phyloP scores from a whole-genome alignment of 2,888 invertebrate species.

The Neria commutata region DNA sequence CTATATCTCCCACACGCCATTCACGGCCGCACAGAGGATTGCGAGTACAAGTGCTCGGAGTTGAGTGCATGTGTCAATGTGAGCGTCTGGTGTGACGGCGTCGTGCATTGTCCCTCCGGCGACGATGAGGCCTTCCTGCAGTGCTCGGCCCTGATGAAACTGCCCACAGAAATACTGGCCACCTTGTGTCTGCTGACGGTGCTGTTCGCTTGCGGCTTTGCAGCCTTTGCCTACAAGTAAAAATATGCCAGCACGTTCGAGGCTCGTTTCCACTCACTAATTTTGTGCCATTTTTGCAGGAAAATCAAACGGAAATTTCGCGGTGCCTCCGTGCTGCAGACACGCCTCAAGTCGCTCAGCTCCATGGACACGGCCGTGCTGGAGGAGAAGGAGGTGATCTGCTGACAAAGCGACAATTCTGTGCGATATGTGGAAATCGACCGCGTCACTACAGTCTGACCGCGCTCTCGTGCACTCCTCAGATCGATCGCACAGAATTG shows the following conservation, averaged over 20 bases:
- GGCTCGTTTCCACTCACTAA: neutral
- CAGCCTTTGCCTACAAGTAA: constrained; percentile 65
- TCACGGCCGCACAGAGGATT: constrained; percentile 67
- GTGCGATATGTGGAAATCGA: constrained; percentile 91
- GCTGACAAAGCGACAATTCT: constrained; percentile 96
- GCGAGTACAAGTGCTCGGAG: constrained; percentile 77
- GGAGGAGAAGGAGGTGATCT: constrained; percentile 88
- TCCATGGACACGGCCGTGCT: constrained; percentile 81
- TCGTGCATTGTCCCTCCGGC: constrained; percentile 78
- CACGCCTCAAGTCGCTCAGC: constrained; percentile 75
- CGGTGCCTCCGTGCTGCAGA: constrained; percentile 78
- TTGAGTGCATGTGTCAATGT: constrained; percentile 81
- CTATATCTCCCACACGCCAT: neutral
- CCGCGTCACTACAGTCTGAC: constrained; percentile 89
- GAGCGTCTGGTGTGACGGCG: constrained; percentile 81
- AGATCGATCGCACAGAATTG: constrained; percentile 59
- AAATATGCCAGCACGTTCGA: constrained; percentile 30
- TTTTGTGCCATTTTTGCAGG: constrained; percentile 37
- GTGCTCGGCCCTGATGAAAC: constrained; percentile 77
- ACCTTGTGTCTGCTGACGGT: constrained; percentile 64
- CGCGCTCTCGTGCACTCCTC: constrained; percentile 31
- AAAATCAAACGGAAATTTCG: constrained; percentile 69
- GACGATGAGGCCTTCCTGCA: constrained; percentile 81
- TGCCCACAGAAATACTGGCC: constrained; percentile 76
- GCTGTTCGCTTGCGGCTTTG: constrained; percentile 62